Conservation (phyloP, 2,888 invertebrate genomes). For the Polymixis flavicincta region DNA sequence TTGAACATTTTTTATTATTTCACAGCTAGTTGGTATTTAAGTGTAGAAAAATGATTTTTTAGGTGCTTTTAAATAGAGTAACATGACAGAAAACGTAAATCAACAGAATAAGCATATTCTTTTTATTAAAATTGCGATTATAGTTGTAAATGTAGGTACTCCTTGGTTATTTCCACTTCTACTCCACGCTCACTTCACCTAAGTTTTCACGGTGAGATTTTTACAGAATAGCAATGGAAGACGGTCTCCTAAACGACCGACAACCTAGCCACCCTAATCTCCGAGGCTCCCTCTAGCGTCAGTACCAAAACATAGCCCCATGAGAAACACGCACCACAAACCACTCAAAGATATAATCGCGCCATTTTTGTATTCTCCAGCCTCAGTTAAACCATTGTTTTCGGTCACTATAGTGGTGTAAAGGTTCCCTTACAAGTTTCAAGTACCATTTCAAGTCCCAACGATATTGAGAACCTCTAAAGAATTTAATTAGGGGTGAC, state of each 20-base stretch:
- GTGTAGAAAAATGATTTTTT: no score
- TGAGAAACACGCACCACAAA: conserved; percentile 85
- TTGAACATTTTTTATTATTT: no score
- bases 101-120: no score
- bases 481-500: conserved; percentile 78
- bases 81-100: no score
- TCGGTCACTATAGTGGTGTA: conserved; percentile 79
- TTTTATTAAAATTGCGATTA: no score
- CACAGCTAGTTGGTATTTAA: no score
- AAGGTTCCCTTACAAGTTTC: conserved; percentile 77
- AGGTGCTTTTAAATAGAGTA: no score
- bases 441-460: conserved; percentile 84
- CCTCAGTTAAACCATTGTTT: conserved; percentile 82
- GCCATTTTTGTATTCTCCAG: conserved; percentile 87
- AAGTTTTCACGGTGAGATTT: background rate
- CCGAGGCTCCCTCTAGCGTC: conserved; percentile 85
- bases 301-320: conserved; percentile 89
- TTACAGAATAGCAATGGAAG: background rate
- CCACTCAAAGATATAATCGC: conserved; percentile 89
- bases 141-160: no score
- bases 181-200: no score
- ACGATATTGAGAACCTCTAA: conserved; percentile 85
- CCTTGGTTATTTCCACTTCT: no score
- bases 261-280: conserved; percentile 69
- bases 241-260: conserved; percentile 18